Evolutionary conservation across 2,797 vertebrate genomes (phyloP).

Genomic region (Acipenser transmontanus): DNA sequence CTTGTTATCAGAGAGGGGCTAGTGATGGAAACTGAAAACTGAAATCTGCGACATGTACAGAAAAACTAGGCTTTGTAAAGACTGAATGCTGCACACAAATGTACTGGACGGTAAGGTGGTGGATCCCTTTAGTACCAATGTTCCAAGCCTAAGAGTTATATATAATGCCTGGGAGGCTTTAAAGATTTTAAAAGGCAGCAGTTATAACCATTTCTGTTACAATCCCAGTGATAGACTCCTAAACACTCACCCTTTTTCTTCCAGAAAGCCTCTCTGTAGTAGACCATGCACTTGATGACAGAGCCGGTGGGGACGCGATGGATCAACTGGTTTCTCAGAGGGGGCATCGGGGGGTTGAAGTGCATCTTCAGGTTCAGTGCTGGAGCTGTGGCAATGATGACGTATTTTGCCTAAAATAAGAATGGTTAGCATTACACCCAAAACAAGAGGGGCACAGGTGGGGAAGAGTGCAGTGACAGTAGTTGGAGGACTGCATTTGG

Average conservation of each 20-base stretch:
- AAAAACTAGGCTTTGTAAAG: no score
- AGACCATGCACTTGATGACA: conserved; percentile 96
- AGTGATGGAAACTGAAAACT: no score
- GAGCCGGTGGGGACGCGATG: conserved; percentile 86
- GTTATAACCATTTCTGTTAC: no score
- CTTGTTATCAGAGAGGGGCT: no score
- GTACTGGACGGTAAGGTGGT: no score
- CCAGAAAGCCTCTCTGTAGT: conserved; percentile 95
- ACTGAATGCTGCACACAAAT: no score
- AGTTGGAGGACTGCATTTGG: no score
- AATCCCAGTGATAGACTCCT: not conserved
- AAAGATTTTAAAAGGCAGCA: no score
- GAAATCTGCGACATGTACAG: no score
- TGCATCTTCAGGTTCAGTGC: conserved; percentile 82
- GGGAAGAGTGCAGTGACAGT: not conserved
- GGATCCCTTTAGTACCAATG: no score
- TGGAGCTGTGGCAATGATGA: conserved; percentile 82
- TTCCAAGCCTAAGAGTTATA: no score
- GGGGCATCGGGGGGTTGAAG: conserved; percentile 83
- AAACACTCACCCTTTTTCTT: conserved; percentile 73
- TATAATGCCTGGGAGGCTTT: no score
- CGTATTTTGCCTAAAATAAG: conserved; percentile 72
- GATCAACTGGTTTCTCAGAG: conserved; percentile 89
- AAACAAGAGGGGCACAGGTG: not conserved
- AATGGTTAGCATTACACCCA: not conserved